These are phyloP conservation scores for Entelurus aequoreus DNA, from an alignment of 2,113 vertebrate genomes.

Conservation along the genomic window DNA sequence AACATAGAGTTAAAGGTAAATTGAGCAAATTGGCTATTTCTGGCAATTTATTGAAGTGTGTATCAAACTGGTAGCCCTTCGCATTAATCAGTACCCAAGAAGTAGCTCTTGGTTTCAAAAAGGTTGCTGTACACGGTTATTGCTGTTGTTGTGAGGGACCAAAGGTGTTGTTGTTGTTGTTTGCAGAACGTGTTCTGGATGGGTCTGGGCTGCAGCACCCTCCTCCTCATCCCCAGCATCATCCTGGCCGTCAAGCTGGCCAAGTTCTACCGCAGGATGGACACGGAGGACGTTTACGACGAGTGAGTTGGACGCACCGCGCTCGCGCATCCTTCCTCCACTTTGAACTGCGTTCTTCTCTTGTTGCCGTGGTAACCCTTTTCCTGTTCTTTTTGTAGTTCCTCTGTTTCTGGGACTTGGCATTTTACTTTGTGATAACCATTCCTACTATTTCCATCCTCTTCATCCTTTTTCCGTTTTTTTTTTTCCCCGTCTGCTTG, in stretches of 20 bases:
- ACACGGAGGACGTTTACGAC: conserved; percentile 95
- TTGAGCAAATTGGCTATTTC: too few relatives aligned
- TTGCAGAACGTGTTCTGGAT: conserved; percentile 94
- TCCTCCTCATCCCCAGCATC: conserved; percentile 85
- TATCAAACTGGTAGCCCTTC: too few relatives aligned
- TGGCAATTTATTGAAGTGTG: too few relatives aligned
- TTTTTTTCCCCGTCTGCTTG: not conserved
- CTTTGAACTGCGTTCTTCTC: not conserved
- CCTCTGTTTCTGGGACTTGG: conserved; percentile 92
- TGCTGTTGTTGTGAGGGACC: too few relatives aligned
- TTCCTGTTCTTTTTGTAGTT: conserved; percentile 76
- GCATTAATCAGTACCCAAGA: too few relatives aligned
- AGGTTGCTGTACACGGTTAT: too few relatives aligned
- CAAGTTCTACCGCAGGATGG: conserved; percentile 94
- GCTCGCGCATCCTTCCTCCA: too few relatives aligned
- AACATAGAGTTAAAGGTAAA: too few relatives aligned
- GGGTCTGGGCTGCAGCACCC: conserved; percentile 82
- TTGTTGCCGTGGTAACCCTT: not conserved
- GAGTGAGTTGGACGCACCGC: conserved; percentile 76
- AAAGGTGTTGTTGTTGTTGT: too few relatives aligned
- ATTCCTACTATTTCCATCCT: conserved; percentile 79
- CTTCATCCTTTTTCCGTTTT: conserved; percentile 33
- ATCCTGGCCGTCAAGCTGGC: conserved; percentile 88
- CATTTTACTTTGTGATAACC: conserved; percentile 99
- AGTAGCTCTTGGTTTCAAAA: too few relatives aligned